Base-by-base conservation (phyloP, 2,113 vertebrate genomes). In the Brachyistius frenatus region DNA sequence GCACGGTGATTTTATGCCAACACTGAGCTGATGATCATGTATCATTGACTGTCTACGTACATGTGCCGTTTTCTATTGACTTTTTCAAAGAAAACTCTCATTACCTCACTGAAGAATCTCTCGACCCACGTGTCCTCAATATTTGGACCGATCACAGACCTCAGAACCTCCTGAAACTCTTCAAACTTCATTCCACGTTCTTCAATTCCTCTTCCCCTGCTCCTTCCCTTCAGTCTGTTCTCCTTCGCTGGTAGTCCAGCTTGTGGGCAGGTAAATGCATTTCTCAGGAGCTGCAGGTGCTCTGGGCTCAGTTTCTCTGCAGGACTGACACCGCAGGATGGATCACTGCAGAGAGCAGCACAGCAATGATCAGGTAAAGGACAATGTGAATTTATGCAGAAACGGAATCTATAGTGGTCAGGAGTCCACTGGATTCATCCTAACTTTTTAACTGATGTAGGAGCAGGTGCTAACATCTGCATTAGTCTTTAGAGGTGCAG, bases 31-130 rank as follows among this genome's bases (percentile, higher is more conserved):
- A 9, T 9, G 15, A 13, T n/a, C 23, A 5, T 52, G 31, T 60
- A 55, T 67, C 37, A 14, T 32, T 13, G 39, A 46, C 10, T 49
- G 32, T 35, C 5, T 16, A 46, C 10, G 2, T 35, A 49, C n/a
- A 10, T 53, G 33, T 52, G 14, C 1, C 49, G 15, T 47, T n/a
- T 11, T 69, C 23, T 23, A 23, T 23, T 23, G 23, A 23, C 23
- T 68, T 57, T 66, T 36, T 31, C 0, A 39, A 23, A 36, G 5
- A 13, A 1, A 44, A 0, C 16, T 64, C 39, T 33, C 15, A 9
- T 77, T 63, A 91, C 93, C 89, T 93, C 91, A 58, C 35, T 83
- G 75, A 93, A 90, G 56, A 93, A 89, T 71, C 86, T 72, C 49
- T 87, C 83, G 15, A 85, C 84, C 73, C 88, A 89, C 1, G 30